Evolutionary conservation across 2,888 invertebrate species (phyloP), one percentile per base, ranked within the genome.

Genomic region (Lathronympha strigana): DNA sequence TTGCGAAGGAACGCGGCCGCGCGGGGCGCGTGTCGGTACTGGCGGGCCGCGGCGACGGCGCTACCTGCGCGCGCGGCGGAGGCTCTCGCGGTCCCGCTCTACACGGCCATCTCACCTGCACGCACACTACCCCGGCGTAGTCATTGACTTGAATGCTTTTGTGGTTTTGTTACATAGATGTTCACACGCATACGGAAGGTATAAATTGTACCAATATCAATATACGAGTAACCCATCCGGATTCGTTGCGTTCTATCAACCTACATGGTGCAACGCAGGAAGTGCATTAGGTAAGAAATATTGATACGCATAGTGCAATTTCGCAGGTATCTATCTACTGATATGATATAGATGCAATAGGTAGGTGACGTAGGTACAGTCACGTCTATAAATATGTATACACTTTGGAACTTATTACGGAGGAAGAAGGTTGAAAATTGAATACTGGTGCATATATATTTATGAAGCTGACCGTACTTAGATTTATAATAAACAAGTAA

Each of bases 21-120:
- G 82, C 83, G 83, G 79, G 74, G 81, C 84, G 86, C 86, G 80
- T 79, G 80, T 76, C 75, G 80, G 73, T 67, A 64, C 63, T 62
- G 66, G 54, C 66, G 69, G 74, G 43, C 19, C 4, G 43, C 43
- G 23, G 47, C 23, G 71, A 70, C 72, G 36, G 74, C 78, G 75
- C 82, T 84, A 86, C 86, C 84, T 83, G 83, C 72, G 74, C 69
- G 55, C 68, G 83, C 72, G 74, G 69, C 72, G 80, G 68, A 86
- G 86, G 83, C 83, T 85, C 76, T 79, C 71, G 75, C 79, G 80
- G 74, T 87, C 88, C 76, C 83, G 78, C 84, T 88, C 84, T 83
- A 75, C 75, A 79, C 73, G 71, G 74, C 76, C 79, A 72, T 83
- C 81, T 84, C 80, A 82, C 86, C 80, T 83, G 80, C 76, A 73